Conservation (phyloP, 1,140 invertebrate genomes). For the Maniola jurtina region DNA sequence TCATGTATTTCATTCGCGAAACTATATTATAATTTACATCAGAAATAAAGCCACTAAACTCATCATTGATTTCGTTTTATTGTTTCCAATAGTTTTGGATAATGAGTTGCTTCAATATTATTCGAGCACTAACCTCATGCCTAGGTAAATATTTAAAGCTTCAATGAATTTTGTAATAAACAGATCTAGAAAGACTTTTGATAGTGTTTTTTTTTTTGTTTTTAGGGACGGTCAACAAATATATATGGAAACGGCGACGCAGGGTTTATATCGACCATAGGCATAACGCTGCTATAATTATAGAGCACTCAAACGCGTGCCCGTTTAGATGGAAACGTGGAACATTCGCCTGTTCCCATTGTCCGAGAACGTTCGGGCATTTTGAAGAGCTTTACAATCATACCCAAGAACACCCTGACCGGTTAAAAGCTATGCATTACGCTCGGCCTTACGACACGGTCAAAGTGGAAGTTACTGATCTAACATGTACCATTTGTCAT, state of each 20-base stretch:
- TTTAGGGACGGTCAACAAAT: slow-evolving; percentile 54
- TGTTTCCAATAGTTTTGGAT: no score
- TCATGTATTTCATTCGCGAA: background rate
- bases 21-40: no score
- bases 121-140: background rate
- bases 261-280: slow-evolving; percentile 64
- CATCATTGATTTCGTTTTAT: no score
- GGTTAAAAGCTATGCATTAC: slow-evolving; percentile 46
- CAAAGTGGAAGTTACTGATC: slow-evolving; percentile 58
- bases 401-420: slow-evolving; percentile 45
- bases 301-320: slow-evolving; percentile 61
- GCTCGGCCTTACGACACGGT: slow-evolving; percentile 47
- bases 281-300: slow-evolving; percentile 64
- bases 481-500: slow-evolving; percentile 56
- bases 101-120: background rate
- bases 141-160: background rate
- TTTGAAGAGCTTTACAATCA: slow-evolving; percentile 51
- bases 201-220: slow-evolving; percentile 61
- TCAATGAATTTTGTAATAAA: background rate
- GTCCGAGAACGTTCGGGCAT: slow-evolving; percentile 53
- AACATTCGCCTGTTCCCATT: slow-evolving; percentile 57
- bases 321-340: slow-evolving; percentile 67
- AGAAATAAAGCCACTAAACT: no score
- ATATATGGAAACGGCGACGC: slow-evolving; percentile 61
- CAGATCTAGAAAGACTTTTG: slow-evolving; percentile 19